phyloP scores from a whole-genome alignment of 1,140 invertebrate species.

The Melanaphis sacchari region DNA sequence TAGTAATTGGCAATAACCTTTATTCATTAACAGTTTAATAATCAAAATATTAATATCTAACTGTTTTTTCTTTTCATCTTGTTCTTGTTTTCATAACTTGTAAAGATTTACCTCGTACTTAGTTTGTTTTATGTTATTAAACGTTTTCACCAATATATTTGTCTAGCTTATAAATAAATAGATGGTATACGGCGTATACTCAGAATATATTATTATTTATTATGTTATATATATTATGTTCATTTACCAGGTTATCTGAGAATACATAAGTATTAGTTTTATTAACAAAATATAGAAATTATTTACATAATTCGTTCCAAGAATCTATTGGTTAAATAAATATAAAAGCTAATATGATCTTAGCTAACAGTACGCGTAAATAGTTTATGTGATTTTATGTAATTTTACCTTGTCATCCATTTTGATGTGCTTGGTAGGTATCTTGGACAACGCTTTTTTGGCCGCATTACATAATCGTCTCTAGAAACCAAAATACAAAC shows the following conservation, averaged over 20 bases:
- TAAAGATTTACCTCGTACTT: background rate
- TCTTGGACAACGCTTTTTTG: conserved; percentile 88
- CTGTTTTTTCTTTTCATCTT: background rate
- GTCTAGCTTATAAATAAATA: background rate
- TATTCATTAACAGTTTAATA: background rate
- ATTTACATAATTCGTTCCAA: background rate
- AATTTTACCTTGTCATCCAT: conserved; percentile 78
- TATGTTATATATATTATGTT: background rate
- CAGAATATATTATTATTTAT: background rate
- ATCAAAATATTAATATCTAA: background rate
- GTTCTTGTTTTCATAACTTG: background rate
- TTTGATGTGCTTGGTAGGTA: conserved; percentile 85
- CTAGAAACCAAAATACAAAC: conserved; percentile 67
- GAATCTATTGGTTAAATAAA: background rate
- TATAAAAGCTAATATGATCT: background rate
- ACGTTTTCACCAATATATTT: background rate
- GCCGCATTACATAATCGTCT: conserved; percentile 85
- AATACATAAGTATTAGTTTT: background rate
- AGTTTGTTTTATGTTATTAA: background rate
- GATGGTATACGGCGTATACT: background rate
- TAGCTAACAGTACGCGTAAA: background rate
- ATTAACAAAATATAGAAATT: background rate
- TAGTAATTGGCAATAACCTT: too few species aligned
- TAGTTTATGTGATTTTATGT: background rate
- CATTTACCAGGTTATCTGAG: background rate